A percentile compares a stretch with the other conserved stretches of the same genome.
phyloP scores from a whole-genome alignment of 2,113 vertebrate genomes.

The Alaudala cheleensis region DNA sequence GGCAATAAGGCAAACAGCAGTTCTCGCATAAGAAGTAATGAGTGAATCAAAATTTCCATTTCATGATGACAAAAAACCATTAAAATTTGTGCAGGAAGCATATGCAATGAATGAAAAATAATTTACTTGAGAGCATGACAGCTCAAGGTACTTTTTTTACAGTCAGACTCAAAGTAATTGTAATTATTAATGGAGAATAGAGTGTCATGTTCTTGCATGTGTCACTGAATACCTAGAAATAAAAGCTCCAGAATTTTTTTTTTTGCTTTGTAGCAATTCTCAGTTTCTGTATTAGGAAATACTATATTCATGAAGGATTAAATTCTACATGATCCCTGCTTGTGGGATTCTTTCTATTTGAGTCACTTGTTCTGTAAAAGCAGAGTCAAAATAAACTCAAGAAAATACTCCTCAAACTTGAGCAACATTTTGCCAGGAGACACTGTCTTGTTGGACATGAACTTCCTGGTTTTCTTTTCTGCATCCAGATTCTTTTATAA shows the following conservation, averaged over 20 bases:
- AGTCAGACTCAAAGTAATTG: neutral
- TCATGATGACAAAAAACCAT: neutral
- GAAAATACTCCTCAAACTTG: neutral
- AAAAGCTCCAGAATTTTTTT: neutral
- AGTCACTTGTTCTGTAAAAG: neutral
- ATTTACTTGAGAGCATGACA: neutral
- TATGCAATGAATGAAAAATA: neutral
- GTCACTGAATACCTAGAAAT: neutral
- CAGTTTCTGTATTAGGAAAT: neutral
- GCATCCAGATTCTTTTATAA: neutral
- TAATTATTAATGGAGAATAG: neutral
- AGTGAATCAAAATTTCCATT: neutral
- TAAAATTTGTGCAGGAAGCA: neutral
- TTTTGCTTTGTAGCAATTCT: neutral
- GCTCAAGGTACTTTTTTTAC: neutral
- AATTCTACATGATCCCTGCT: neutral
- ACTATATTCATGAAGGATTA: neutral
- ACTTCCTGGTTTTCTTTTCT: neutral
- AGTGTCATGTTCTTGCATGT: neutral
- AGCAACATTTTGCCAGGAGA: neutral
- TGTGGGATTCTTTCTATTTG: neutral
- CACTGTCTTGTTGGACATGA: neutral
- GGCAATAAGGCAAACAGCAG: neutral
- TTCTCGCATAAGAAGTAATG: neutral
- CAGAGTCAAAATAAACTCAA: neutral